Base-by-base conservation (phyloP, 2,113 vertebrate genomes). In the Ictalurus furcatus region DNA sequence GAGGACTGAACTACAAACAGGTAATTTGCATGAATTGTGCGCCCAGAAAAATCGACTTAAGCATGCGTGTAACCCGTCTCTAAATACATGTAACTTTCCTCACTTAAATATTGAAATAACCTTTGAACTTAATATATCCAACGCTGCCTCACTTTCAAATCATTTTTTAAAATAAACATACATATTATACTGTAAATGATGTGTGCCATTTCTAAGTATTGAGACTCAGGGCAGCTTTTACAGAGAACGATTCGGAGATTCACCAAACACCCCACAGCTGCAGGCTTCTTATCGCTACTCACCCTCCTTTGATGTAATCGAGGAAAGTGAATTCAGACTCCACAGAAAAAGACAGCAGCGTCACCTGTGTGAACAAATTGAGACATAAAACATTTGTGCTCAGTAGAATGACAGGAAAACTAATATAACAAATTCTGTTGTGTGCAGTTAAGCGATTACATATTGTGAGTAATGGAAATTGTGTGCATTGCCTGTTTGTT, bases 291-390 rank as follows among this genome's bases (percentile, higher is more conserved):
- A 85, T 81, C 54, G 88, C 37, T 63, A 91, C 97, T 97, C 94
- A 98, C 98, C 97, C 98, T 94, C 98, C 98, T 95, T 97, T 98
- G 93, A 99, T 99, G 95, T 98, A 98, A 93, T 99, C 98, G 54
- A 99, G 96, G 94, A 99, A 99, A 0, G 97, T 98, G 90, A 96
- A 96, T 91, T 99, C 98, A 0, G 98, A 97, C 92, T 99, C 98
- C 94, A 98, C 97, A 0, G 97, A 95, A 30, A 99, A 98, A 0
- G 98, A 99, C 25, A 98, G 96, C 90, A 98, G 94, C 0, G 98
- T 98, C 89, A 98, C 98, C 98, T 99, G 84, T 78, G 89, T 91
- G 78, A 34, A 52, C 90, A 88, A 91, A 61, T 90, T 90, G 88
- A 86, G 85, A 78, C 30, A 87, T 85, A 73, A 84, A 34, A 76